These are phyloP conservation scores for Caenorhabditis auriculariae DNA, from an alignment of 2,888 invertebrate genomes.

Conservation along the genomic window DNA sequence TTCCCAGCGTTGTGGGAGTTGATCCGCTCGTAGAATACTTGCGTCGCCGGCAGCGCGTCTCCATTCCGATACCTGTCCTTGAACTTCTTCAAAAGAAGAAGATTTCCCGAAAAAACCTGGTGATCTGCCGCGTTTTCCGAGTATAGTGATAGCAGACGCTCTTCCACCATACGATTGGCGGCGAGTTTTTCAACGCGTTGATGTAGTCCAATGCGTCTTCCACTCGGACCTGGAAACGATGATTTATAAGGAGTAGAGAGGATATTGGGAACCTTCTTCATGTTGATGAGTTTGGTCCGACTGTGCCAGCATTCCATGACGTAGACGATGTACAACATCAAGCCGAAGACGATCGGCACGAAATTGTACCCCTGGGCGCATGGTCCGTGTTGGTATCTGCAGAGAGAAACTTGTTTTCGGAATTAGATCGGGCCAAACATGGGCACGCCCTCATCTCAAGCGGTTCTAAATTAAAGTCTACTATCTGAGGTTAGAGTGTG, in stretches of 20 bases:
- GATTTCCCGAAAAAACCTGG: slow-evolving; percentile 39
- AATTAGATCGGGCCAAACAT: too few relatives aligned
- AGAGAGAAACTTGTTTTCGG: too few relatives aligned
- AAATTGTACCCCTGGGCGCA: slow-evolving; percentile 82
- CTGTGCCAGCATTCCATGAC: slow-evolving; percentile 83
- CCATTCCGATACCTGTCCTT: slow-evolving; percentile 75
- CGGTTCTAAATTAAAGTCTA: too few relatives aligned
- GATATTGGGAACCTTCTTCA: slow-evolving; percentile 64
- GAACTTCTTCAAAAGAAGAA: background rate
- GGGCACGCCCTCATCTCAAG: too few relatives aligned
- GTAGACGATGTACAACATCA: slow-evolving; percentile 79
- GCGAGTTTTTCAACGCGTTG: slow-evolving; percentile 73
- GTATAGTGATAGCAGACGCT: slow-evolving; percentile 83
- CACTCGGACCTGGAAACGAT: slow-evolving; percentile 69
- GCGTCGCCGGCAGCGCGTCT: slow-evolving; percentile 79
- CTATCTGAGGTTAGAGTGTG: too few relatives aligned
- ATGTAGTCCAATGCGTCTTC: slow-evolving; percentile 74
- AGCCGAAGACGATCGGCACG: slow-evolving; percentile 79
- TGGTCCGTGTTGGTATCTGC: slow-evolving; percentile 69
- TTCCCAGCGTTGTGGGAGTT: slow-evolving; percentile 79
- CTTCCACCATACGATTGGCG: slow-evolving; percentile 84
- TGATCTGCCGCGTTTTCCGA: slow-evolving; percentile 73
- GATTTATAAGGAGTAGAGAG: background rate
- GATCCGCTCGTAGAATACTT: slow-evolving; percentile 80
- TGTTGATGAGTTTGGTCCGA: slow-evolving; percentile 75